phyloP scores from a whole-genome alignment of 2,888 invertebrate genomes.

The Sussaba pulchella region DNA sequence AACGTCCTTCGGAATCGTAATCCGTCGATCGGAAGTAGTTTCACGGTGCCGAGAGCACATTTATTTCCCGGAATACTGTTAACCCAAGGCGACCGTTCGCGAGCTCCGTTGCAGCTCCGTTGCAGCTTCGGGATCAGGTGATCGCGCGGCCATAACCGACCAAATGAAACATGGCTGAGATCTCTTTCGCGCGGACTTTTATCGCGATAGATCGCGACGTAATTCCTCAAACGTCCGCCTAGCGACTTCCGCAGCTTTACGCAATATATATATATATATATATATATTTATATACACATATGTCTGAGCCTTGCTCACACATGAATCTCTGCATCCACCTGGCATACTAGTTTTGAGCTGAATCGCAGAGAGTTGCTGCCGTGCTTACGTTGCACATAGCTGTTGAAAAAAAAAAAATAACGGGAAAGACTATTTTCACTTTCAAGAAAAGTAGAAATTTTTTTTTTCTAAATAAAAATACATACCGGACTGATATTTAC shows the following conservation, averaged over 20 bases:
- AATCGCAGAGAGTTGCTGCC: neutral
- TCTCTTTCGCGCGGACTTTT: conserved; percentile 26
- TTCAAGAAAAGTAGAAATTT: too few species aligned
- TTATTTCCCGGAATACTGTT: conserved; percentile 53
- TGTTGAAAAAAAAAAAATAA: neutral
- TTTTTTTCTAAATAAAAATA: too few species aligned
- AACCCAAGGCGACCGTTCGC: conserved; percentile 3
- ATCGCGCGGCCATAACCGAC: conserved; percentile 14
- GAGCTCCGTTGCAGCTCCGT: neutral
- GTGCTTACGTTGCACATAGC: neutral
- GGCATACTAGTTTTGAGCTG: conserved; percentile 11
- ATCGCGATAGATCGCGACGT: conserved; percentile 48
- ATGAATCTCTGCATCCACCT: conserved; percentile 40
- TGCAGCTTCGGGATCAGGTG: too few species aligned
- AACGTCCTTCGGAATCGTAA: conserved; percentile 50
- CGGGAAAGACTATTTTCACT: neutral
- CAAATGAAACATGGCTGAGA: too few species aligned
- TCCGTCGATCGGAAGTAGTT: conserved; percentile 63
- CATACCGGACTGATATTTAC: too few species aligned
- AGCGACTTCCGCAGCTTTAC: conserved; percentile 61
- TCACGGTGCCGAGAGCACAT: conserved; percentile 59
- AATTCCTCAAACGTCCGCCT: conserved; percentile 58
- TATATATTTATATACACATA: neutral
- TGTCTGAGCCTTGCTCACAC: conserved; percentile 8
- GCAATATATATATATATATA: conserved; percentile 50